These are phyloP conservation scores for Pimpla rufipes DNA, from an alignment of 2,888 invertebrate species.

Conservation along the genomic window DNA sequence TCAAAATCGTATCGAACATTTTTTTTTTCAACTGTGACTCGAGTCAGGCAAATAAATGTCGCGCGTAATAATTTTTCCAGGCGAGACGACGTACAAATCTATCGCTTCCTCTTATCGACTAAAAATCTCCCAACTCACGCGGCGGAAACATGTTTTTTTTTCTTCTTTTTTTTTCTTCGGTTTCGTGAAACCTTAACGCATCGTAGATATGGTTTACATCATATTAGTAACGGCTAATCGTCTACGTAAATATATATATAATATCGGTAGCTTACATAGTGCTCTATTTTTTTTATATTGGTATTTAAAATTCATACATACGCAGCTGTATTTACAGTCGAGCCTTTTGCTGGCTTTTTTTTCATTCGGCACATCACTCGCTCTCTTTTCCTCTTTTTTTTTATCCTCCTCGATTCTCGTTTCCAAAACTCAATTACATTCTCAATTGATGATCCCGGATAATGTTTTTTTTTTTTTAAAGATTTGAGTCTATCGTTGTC, in stretches of 20 bases:
- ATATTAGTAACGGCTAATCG: conserved; percentile 75
- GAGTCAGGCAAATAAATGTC: conserved; percentile 29
- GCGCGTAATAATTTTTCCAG: conserved; percentile 26
- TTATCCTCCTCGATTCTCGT: neutral
- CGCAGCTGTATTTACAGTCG: conserved; percentile 74
- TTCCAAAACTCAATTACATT: conserved; percentile 11
- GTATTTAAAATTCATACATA: conserved; percentile 65
- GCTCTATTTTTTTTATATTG: conserved; percentile 68
- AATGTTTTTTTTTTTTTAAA: neutral
- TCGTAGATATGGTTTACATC: conserved; percentile 80
- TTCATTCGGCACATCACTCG: conserved; percentile 27
- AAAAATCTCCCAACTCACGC: conserved; percentile 8
- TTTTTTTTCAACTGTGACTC: conserved; percentile 36
- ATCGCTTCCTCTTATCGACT: conserved; percentile 42
- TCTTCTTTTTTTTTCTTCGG: conserved; percentile 23
- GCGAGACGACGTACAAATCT: conserved; percentile 37
- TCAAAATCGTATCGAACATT: conserved; percentile 54
- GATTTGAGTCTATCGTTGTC: conserved; percentile 6
- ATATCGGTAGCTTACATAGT: conserved; percentile 72
- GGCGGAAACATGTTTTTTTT: conserved; percentile 34
- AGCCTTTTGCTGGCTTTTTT: conserved; percentile 17
- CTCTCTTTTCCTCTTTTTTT: neutral
- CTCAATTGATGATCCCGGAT: neutral
- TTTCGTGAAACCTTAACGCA: conserved; percentile 71
- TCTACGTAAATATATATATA: conserved; percentile 75